Base-by-base conservation (phyloP, 2,888 invertebrate genomes). In the Caenorhabditis drosophilae region DNA sequence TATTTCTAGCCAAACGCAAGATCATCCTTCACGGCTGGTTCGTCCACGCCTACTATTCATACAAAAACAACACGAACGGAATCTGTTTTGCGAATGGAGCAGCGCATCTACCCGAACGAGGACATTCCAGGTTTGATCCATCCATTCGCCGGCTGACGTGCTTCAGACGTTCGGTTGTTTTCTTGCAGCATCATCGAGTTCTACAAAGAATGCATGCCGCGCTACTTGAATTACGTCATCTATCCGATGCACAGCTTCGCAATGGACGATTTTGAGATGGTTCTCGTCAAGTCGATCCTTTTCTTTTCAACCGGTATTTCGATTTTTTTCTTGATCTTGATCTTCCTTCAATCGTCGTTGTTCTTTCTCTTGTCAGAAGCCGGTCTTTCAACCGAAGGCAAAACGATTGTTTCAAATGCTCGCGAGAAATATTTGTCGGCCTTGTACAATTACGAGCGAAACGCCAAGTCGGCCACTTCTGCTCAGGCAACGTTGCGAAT, bases 41-140 rank as follows among this genome's bases (percentile, higher is more conserved):
- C 3, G 57, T 64, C 20, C 72, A 73, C 36, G 60, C 73, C 23
- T 73, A 69, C 44, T 71, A 72, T 40, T 71, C 70, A 1, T 57
- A 64, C 42, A 71, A 67, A 51, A 45, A 45, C 44, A 50, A 50
- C 15, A 62, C 57, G 15, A 44, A 57, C 7, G 73, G 75, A 15
- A 56, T 76, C 9, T 62, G 68, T 38, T 73, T 73, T 45, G 63
- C 73, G 12, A 76, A 76, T 48, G 73, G 75, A n/a, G 55, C 70
- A 1, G 66, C 61, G 15, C 72, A 73, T 69, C 58, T 72, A 31
- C 59, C 62, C n/a, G n/a, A n/a, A n/a, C n/a, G n/a, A n/a, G 25
- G 61, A 47, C 20, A 61, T 52, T 53, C 52, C 15, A 62, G 61
- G 62, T 54, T 49, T 20, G 42, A 71, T n/a, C n/a, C n/a, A n/a